phyloP scores from a whole-genome alignment of 2,888 invertebrate species.

The Drosophila pseudotakahashii region DNA sequence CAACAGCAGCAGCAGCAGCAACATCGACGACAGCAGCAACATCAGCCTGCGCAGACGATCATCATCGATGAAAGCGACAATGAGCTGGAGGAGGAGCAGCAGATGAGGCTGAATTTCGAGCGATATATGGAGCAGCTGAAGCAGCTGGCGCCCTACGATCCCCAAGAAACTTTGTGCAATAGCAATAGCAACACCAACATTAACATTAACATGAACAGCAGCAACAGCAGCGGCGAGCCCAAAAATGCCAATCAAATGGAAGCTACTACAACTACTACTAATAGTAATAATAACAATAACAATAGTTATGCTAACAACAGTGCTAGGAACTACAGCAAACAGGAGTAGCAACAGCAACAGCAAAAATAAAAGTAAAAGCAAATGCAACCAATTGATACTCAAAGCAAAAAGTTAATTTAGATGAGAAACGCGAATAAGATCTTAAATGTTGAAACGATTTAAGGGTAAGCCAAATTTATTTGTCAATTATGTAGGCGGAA shows the following conservation, averaged over 20 bases:
- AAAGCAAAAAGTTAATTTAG: conserved; percentile 40
- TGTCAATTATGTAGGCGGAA: conserved; percentile 66
- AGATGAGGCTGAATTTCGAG: conserved; percentile 61
- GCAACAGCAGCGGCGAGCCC: conserved; percentile 45
- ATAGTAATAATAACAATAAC: conserved; percentile 52
- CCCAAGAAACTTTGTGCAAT: conserved; percentile 65
- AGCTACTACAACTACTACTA: conserved; percentile 65
- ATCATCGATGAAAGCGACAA: conserved; percentile 73
- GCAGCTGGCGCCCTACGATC: conserved; percentile 55
- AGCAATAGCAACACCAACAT: conserved; percentile 50
- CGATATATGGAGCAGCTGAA: conserved; percentile 71
- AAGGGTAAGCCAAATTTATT: conserved; percentile 78
- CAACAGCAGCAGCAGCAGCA: conserved; percentile 54
- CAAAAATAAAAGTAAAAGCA: conserved; percentile 18
- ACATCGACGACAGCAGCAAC: conserved; percentile 46
- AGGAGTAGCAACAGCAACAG: conserved; percentile 47
- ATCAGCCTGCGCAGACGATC: conserved; percentile 60
- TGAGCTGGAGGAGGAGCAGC: conserved; percentile 56
- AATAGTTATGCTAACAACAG: conserved; percentile 63
- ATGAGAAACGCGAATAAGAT: conserved; percentile 48
- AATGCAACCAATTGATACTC: conserved; percentile 68
- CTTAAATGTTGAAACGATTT: conserved; percentile 72
- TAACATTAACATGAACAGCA: conserved; percentile 38
- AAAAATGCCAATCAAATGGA: conserved; percentile 74
- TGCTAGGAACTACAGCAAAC: conserved; percentile 61